phyloP scores from a whole-genome alignment of 2,797 vertebrate genomes.

The Sebastes wilsoni region DNA sequence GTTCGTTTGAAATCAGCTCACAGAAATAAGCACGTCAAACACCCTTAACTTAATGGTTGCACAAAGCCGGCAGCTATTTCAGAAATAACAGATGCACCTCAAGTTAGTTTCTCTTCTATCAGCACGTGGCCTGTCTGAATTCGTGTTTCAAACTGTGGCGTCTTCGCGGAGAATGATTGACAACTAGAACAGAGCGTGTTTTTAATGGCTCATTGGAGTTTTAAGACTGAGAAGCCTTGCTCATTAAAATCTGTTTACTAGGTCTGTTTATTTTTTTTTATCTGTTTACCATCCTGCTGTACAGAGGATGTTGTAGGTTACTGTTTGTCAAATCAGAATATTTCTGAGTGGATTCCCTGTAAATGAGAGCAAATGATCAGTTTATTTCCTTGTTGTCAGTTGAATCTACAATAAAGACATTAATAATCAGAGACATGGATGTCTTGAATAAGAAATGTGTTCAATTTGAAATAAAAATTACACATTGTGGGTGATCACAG shows the following conservation, averaged over 20 bases:
- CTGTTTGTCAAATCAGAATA: neutral
- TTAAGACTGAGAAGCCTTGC: neutral
- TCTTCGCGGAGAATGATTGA: neutral
- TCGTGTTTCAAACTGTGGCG: neutral
- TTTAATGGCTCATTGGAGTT: neutral
- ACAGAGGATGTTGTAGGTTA: neutral
- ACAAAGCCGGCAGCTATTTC: neutral
- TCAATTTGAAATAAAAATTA: neutral
- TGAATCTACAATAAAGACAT: neutral
- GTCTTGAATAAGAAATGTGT: neutral
- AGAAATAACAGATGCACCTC: neutral
- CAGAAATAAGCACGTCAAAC: neutral
- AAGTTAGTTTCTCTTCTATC: neutral
- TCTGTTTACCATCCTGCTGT: neutral
- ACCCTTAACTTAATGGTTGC: neutral
- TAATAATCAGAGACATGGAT: neutral
- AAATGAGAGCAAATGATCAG: neutral
- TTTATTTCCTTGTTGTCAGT: neutral
- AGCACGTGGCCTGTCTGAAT: neutral
- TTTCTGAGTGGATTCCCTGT: neutral
- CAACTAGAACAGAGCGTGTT: neutral
- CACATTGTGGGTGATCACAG: neutral
- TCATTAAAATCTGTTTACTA: conserved; percentile 31
- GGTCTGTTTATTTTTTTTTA: neutral
- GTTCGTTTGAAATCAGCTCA: neutral